A percentile compares a stretch with the other conserved stretches of the same genome.
phyloP scores from a whole-genome alignment of 2,113 vertebrate genomes.

The Amphilophus citrinellus region DNA sequence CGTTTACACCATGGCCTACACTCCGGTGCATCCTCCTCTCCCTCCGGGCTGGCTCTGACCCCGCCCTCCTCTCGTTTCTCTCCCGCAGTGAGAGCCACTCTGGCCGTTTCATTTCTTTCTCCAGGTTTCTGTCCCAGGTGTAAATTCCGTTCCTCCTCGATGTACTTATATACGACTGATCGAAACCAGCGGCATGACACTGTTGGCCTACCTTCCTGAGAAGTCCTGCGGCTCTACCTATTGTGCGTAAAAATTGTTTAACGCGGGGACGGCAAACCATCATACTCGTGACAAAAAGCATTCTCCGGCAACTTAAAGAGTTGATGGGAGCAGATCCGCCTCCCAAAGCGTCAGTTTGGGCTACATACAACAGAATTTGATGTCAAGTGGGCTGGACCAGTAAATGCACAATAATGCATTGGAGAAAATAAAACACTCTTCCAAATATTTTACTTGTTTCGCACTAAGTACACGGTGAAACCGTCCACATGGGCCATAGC shows the following conservation, averaged over 20 bases:
- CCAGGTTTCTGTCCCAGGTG: slow-evolving; percentile 73
- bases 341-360: slow-evolving; percentile 86
- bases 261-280: background rate
- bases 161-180: slow-evolving; percentile 87
- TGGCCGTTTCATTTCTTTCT: slow-evolving; percentile 52
- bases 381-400: background rate
- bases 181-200: slow-evolving; percentile 88
- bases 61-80: slow-evolving; percentile 84
- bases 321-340: slow-evolving; percentile 69
- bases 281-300: background rate
- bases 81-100: slow-evolving; percentile 39
- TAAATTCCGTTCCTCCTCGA: slow-evolving; percentile 82
- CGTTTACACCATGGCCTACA: slow-evolving; percentile 91
- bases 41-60: slow-evolving; percentile 85
- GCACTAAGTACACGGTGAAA: background rate
- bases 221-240: slow-evolving; percentile 46
- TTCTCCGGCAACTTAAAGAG: slow-evolving; percentile 20
- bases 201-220: slow-evolving; percentile 80
- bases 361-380: background rate
- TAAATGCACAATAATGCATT: background rate
- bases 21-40: slow-evolving; percentile 84
- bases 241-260: slow-evolving; percentile 67
- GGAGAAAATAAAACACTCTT: background rate
- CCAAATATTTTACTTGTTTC: background rate
- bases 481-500: too few species aligned